These are phyloP conservation scores for Chalcis sispes DNA, from an alignment of 2,888 invertebrate genomes.

Conservation along the genomic window DNA sequence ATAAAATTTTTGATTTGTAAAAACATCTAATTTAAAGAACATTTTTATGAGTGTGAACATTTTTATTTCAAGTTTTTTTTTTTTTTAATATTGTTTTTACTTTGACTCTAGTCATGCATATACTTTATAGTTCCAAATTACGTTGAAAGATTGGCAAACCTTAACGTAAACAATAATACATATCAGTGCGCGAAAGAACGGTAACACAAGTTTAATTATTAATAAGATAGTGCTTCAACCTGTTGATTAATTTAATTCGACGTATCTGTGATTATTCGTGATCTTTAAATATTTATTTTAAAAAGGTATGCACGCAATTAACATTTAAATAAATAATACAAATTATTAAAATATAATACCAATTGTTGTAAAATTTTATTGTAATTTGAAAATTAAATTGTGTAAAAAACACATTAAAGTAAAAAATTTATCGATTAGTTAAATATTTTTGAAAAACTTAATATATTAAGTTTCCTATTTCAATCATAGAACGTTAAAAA, in stretches of 20 bases:
- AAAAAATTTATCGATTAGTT: constrained; percentile 4
- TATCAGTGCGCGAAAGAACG: neutral
- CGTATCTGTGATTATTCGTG: neutral
- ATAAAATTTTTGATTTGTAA: no score
- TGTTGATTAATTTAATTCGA: constrained; percentile 32
- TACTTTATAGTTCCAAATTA: no score
- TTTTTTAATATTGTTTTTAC: no score
- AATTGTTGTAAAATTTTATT: neutral
- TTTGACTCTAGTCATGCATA: no score
- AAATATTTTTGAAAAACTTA: constrained; percentile 10
- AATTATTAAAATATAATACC: neutral
- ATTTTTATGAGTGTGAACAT: no score
- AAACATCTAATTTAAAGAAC: no score
- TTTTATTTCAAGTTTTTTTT: no score
- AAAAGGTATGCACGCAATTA: neutral
- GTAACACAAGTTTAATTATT: constrained; percentile 19
- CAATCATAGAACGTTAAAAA: constrained; percentile 19
- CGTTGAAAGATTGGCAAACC: no score
- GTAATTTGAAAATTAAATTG: neutral
- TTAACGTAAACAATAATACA: no score
- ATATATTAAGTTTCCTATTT: constrained; percentile 27
- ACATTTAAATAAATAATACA: neutral
- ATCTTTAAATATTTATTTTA: neutral
- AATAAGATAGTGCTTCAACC: constrained; percentile 25
- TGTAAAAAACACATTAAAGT: neutral